Base-by-base conservation (phyloP, 2,797 vertebrate genomes). In the Gymnodraco acuticeps region DNA sequence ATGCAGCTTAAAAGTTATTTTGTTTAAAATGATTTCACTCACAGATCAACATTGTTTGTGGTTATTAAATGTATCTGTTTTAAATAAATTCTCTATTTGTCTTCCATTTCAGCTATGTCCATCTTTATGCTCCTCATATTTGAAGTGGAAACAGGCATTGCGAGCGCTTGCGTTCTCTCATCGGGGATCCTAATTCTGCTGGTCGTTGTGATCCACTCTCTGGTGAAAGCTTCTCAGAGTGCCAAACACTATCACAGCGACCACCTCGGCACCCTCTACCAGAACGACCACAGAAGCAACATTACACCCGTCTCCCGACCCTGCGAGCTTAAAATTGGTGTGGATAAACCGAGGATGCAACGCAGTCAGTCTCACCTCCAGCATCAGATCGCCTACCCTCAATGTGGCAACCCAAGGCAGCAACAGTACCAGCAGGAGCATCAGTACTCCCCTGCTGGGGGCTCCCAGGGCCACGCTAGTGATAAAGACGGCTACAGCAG, bases 71-170 rank as follows among this genome's bases (percentile, higher is more conserved):
- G n/a, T 54, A 45, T 69, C 5, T 70, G 31, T 47, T 27, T 38
- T 64, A 2, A 17, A 5, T 63, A 31, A 72, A 51, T 66, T 38
- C 3, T 72, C 3, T 38, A 9, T 60, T 42, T 75, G 19, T 80
- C 19, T 78, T 55, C 51, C 38, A 53, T 56, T 17, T 47, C 94
- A 99, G 98, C 96, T 0, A 94, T 99, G 65, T 96, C 96, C 70
- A 95, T 99, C 72, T 97, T 96, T 38, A 93, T 96, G 95, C 90
- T 98, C 75, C 92, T 99, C 85, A 93, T 95, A 60, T 97, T 98
- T 17, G 95, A 97, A 73, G 88, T 90, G 0, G 95, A 96, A 87
- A 95, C 96, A 0, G 97, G 94, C 0, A 95, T 96, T 0, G 94
- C 96, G 20, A 90, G 96, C 0, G 95, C 97, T 2, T 96, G 96